Evolutionary conservation across 2,888 invertebrate genomes (phyloP).

Genomic region (Hetaerina titia): DNA sequence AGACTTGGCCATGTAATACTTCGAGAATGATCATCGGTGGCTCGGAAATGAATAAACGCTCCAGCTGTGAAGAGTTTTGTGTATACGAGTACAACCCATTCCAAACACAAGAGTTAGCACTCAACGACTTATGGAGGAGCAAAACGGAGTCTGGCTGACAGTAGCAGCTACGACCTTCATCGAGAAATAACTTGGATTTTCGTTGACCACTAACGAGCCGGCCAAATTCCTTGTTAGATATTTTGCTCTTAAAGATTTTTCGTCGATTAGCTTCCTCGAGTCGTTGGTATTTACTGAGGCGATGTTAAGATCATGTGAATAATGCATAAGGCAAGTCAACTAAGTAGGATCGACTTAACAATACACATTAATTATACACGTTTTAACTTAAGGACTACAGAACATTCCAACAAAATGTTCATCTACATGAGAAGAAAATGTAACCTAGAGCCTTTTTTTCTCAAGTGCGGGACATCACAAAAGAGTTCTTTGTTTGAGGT

Average conservation of each 20-base stretch:
- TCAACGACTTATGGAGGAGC: background rate
- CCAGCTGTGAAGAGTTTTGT: background rate
- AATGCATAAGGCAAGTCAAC: background rate
- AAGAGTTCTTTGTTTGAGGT: background rate
- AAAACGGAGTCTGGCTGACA: background rate
- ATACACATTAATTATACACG: background rate
- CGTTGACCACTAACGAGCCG: background rate
- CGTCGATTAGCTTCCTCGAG: background rate
- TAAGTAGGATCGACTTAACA: background rate
- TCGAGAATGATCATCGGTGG: background rate
- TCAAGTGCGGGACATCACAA: background rate
- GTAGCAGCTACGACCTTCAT: background rate
- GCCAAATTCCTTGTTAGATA: background rate
- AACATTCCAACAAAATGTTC: background rate
- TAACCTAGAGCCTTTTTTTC: background rate
- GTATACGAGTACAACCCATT: background rate
- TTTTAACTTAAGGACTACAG: background rate
- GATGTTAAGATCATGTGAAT: no score
- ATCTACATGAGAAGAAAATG: background rate
- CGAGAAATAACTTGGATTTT: background rate
- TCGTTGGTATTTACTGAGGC: background rate
- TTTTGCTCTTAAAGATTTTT: background rate
- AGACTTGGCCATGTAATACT: slow-evolving; percentile 10
- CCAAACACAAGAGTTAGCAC: background rate
- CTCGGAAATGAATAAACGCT: background rate